phyloP scores from a whole-genome alignment of 2,797 vertebrate genomes.

The Molossus molossus region DNA sequence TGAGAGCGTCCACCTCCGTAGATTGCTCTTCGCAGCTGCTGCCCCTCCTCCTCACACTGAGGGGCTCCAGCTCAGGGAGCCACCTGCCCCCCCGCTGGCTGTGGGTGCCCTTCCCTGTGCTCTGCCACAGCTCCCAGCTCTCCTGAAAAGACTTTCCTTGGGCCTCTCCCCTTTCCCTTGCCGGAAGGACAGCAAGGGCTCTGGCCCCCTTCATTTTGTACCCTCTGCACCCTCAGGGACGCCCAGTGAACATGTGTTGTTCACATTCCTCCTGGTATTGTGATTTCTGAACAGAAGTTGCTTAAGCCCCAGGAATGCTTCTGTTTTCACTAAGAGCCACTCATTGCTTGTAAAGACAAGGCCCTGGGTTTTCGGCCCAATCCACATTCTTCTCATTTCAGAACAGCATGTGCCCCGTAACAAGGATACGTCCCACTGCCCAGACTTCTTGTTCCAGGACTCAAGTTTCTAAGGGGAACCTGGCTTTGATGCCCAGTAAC shows the following conservation, averaged over 20 bases:
- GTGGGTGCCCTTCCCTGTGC: neutral
- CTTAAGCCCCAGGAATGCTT: constrained; percentile 4
- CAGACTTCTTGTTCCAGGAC: constrained; percentile 58
- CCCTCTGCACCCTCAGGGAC: neutral
- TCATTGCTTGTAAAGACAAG: constrained; percentile 58
- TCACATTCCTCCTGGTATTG: neutral
- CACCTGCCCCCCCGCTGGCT: neutral
- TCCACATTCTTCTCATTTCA: constrained; percentile 45
- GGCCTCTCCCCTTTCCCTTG: neutral
- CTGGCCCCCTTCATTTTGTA: no score
- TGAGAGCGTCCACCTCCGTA: neutral
- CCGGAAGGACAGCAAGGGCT: neutral
- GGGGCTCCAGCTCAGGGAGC: neutral
- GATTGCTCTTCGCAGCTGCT: neutral
- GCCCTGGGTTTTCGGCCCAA: constrained; percentile 50
- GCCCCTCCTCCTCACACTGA: neutral
- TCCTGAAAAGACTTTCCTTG: neutral
- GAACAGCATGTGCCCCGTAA: constrained; percentile 64
- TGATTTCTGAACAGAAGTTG: constrained; percentile 45
- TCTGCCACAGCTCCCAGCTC: neutral
- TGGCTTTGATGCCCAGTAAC: constrained; percentile 62
- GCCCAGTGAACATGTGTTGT: neutral
- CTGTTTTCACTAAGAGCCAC: constrained; percentile 59
- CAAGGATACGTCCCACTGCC: constrained; percentile 8
- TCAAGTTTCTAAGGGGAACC: constrained; percentile 67